Percentiles rank a stretch among this genome's conserved stretches.
Conservation (phyloP, 2,888 invertebrate genomes). For the Microplitis manilae region DNA sequence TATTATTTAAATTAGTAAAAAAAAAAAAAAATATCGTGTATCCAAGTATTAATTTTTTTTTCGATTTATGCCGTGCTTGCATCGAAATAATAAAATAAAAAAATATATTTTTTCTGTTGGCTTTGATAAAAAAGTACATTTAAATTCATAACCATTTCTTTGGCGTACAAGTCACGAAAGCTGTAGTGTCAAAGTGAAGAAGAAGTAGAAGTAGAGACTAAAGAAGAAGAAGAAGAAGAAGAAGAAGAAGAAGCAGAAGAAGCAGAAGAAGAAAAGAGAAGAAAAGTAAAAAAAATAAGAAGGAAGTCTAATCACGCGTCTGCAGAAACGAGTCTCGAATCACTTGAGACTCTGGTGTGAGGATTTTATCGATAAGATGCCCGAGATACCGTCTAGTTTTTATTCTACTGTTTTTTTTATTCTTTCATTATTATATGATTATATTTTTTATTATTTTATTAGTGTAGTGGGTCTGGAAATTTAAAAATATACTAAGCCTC, state of each 20-base stretch:
- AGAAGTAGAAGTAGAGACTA: background rate
- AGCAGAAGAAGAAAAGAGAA: background rate
- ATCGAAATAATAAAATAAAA: background rate
- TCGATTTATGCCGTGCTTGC: too few relatives aligned
- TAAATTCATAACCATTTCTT: constrained; percentile 28
- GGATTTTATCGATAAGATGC: constrained; percentile 5
- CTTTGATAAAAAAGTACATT: constrained; percentile 7
- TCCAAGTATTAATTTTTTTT: too few relatives aligned
- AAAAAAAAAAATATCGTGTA: too few relatives aligned
- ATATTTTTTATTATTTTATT: background rate
- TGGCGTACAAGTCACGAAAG: background rate
- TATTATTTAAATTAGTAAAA: too few relatives aligned
- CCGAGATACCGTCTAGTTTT: background rate
- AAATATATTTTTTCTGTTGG: background rate
- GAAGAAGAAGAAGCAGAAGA: background rate
- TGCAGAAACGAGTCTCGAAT: constrained; percentile 20
- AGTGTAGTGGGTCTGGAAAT: background rate
- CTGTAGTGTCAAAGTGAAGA: constrained; percentile 1
- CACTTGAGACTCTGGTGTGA: constrained; percentile 7
- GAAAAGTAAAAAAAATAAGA: background rate
- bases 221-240: background rate
- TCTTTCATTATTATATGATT: background rate
- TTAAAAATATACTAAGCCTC: background rate
- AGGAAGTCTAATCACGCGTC: constrained; percentile 21
- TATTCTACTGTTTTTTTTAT: background rate